Base-by-base conservation (phyloP, 2,113 vertebrate genomes). In the Falcunculus frontatus region DNA sequence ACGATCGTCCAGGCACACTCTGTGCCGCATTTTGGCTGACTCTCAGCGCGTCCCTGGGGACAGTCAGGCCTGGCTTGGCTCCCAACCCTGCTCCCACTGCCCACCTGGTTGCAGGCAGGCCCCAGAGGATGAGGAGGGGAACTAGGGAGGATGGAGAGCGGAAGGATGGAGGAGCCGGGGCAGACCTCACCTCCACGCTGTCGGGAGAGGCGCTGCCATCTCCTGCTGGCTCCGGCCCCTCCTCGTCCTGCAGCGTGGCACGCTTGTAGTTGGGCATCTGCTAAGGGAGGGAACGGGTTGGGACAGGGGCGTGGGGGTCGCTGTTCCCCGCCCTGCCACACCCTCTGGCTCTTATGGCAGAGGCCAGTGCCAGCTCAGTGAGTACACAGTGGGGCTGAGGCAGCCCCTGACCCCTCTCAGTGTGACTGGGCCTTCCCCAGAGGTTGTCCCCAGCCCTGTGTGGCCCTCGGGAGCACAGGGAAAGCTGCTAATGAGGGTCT, bases 181-280 rank as follows among this genome's bases (percentile, higher is more conserved):
- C 65, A 56, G 65, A 93, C 27, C 96, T 97, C 95, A 99, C 99
- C 99, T 99, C 99, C 94, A 99, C 77, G 2, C 98, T 97, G 95
- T 99, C 99, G 2, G 98, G 98, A 96, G 98, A 99, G 62, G 98
- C 32, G 56, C 97, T 97, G 41, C 98, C 98, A 26, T 99, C 99
- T 18, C 96, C 97, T 0, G 97, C 95, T 14, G 97, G 82, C 56
- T 99, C 99, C 0, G 97, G 95, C 35, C 90, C 98, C 46, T 99
- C 99, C 12, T 99, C 99, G 29, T 99, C 99, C 75, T 99, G 99
- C 92, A 99, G 98, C 3, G 99, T 99, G 78, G 99, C 98, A 84
- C 98, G 98, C 91, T 99, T 99, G 95, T 99, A 99, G 96, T 98
- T 99, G 22, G 99, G 98, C 99, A 99, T 99, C 99, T 99, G 98